Conservation (phyloP, 1,140 invertebrate species). For the Zaprionus lachaisei region DNA sequence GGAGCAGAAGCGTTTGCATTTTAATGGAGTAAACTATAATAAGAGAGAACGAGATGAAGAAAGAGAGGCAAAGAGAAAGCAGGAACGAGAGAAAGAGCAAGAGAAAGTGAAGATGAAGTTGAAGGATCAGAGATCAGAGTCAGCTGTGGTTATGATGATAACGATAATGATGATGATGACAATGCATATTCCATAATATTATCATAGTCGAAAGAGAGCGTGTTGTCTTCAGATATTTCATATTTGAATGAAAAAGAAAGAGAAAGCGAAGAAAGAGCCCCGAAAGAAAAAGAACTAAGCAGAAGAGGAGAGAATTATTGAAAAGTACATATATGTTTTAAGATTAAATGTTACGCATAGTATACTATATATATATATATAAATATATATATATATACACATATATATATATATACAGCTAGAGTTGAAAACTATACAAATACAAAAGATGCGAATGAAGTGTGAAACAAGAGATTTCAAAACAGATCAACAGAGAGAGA, state of each 20-base stretch:
- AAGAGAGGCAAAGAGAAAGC: neutral
- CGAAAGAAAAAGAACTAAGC: neutral
- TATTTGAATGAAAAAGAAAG: slow-evolving; percentile 4
- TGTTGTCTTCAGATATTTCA: slow-evolving; percentile 1
- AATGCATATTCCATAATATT: slow-evolving; percentile 28
- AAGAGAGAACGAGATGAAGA: neutral
- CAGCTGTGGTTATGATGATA: slow-evolving; percentile 15
- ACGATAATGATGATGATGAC: slow-evolving; percentile 15
- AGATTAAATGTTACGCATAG: slow-evolving; percentile 12
- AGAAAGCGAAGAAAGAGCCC: neutral
- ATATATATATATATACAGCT: slow-evolving; percentile 36
- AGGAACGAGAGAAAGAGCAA: neutral
- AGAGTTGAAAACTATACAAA: slow-evolving; percentile 51
- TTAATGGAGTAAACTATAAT: slow-evolving; percentile 26
- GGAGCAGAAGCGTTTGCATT: slow-evolving; percentile 21
- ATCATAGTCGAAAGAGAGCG: neutral
- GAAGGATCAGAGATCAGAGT: slow-evolving; percentile 26
- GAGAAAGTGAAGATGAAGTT: slow-evolving; percentile 1
- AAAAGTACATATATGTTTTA: slow-evolving; percentile 33
- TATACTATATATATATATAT: slow-evolving; percentile 18
- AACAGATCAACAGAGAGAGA: neutral
- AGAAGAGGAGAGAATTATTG: neutral
- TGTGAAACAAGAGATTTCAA: slow-evolving; percentile 32
- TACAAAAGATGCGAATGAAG: slow-evolving; percentile 20
- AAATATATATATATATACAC: slow-evolving; percentile 21